Conservation (phyloP, 2,888 invertebrate genomes). For the Leptinotarsa haldemani region DNA sequence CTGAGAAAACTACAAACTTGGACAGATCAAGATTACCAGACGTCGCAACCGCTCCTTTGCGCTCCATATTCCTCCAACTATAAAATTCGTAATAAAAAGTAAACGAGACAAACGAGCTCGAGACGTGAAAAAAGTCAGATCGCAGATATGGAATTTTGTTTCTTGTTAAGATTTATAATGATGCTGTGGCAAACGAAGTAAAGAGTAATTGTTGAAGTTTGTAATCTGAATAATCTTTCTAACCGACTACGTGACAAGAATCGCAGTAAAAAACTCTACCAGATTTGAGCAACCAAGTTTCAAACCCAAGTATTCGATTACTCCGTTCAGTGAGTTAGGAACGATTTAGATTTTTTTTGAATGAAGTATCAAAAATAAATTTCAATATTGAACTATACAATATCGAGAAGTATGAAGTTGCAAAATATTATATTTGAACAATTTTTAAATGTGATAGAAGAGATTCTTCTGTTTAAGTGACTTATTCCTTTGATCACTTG, state of each 20-base stretch:
- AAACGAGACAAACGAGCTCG: constrained; percentile 19
- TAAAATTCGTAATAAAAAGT: constrained; percentile 25
- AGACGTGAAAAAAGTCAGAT: constrained; percentile 20
- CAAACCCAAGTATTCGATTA: background rate
- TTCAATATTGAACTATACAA: too few relatives aligned
- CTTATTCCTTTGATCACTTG: too few relatives aligned
- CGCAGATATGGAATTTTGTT: constrained; percentile 22
- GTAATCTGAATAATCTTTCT: constrained; percentile 17
- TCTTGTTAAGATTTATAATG: constrained; percentile 22
- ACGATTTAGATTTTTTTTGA: background rate
- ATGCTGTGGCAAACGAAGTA: constrained; percentile 20
- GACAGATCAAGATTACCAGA: constrained; percentile 23
- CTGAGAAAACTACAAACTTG: constrained; percentile 21
- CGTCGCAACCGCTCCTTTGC: constrained; percentile 5
- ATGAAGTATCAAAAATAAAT: background rate
- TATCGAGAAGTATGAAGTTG: too few relatives aligned
- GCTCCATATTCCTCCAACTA: constrained; percentile 15
- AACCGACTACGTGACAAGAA: constrained; percentile 18
- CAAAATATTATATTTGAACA: too few relatives aligned
- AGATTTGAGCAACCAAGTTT: background rate
- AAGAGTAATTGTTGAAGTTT: constrained; percentile 15
- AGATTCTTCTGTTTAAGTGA: too few relatives aligned
- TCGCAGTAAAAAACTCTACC: background rate
- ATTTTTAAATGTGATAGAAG: too few relatives aligned
- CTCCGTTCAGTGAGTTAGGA: constrained; percentile 10